A percentile compares a stretch with the other conserved stretches of the same genome.
phyloP scores from a whole-genome alignment of 2,113 vertebrate genomes.

The Oostethus manadensis region DNA sequence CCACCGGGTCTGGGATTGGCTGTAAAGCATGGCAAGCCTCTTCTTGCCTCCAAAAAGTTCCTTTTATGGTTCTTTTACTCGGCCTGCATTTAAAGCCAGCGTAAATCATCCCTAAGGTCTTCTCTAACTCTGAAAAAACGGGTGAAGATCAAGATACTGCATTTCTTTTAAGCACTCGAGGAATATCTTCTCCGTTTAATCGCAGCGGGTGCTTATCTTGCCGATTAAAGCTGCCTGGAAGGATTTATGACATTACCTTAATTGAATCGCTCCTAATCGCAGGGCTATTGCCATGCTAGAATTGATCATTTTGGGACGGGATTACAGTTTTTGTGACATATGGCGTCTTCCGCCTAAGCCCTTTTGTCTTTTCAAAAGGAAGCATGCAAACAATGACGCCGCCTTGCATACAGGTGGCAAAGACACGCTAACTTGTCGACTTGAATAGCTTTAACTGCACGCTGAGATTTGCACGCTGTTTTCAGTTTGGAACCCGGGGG shows the following conservation, averaged over 20 bases:
- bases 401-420: constrained; percentile 38
- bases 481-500: constrained; percentile 27
- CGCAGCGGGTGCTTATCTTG: constrained; percentile 28
- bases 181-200: constrained; percentile 44
- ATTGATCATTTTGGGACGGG: constrained; percentile 23
- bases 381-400: constrained; percentile 14
- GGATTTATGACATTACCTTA: constrained; percentile 63
- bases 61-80: constrained; percentile 63
- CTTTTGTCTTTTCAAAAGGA: constrained; percentile 9
- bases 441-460: constrained; percentile 47
- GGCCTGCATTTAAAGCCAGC: constrained; percentile 50
- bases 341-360: constrained; percentile 44
- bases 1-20: constrained; percentile 52
- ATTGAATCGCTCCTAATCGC: constrained; percentile 47
- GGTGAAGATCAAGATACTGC: constrained; percentile 48
- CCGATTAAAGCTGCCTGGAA: constrained; percentile 37
- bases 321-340: constrained; percentile 55
- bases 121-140: neutral
- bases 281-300: constrained; percentile 1
- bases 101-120: constrained; percentile 46
- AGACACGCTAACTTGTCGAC: constrained; percentile 24
- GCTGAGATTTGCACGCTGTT: constrained; percentile 59
- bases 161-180: constrained; percentile 9
- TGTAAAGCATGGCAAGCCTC: constrained; percentile 34
- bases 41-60: constrained; percentile 52